Conservation (phyloP, 1,140 invertebrate species). For the Zaprionus ornatus region DNA sequence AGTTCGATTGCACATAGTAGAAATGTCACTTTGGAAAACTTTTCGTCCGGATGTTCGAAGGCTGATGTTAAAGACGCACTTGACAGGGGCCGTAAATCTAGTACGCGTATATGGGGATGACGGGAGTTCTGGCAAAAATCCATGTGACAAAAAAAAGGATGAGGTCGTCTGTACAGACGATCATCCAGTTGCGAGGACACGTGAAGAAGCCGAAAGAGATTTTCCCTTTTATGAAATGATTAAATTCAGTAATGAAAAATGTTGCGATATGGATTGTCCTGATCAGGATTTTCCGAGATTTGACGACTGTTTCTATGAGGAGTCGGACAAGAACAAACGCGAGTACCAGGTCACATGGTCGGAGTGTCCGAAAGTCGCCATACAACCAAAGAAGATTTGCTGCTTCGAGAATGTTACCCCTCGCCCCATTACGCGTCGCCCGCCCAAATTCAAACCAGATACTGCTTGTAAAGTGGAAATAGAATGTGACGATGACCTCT, state of each 20-base stretch:
- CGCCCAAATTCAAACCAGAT: background rate
- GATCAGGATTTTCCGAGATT: conserved; percentile 13
- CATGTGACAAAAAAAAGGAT: background rate
- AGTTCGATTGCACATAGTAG: background rate
- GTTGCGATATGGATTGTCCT: conserved; percentile 18
- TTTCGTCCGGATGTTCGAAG: background rate
- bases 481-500: background rate
- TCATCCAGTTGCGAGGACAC: conserved; percentile 3
- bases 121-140: background rate
- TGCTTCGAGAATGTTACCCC: conserved; percentile 21
- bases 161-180: conserved; percentile 2
- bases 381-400: conserved; percentile 67
- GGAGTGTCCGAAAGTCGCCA: conserved; percentile 53
- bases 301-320: conserved; percentile 31
- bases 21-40: background rate
- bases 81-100: background rate
- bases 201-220: background rate
- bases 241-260: conserved; percentile 17
- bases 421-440: conserved; percentile 32
- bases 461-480: conserved; percentile 27
- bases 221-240: conserved; percentile 45
- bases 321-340: conserved; percentile 56
- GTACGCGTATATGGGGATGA: background rate
- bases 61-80: background rate
- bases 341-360: conserved; percentile 66